These are phyloP conservation scores for Carassius carassius DNA, from an alignment of 2,113 vertebrate genomes.

Conservation along the genomic window DNA sequence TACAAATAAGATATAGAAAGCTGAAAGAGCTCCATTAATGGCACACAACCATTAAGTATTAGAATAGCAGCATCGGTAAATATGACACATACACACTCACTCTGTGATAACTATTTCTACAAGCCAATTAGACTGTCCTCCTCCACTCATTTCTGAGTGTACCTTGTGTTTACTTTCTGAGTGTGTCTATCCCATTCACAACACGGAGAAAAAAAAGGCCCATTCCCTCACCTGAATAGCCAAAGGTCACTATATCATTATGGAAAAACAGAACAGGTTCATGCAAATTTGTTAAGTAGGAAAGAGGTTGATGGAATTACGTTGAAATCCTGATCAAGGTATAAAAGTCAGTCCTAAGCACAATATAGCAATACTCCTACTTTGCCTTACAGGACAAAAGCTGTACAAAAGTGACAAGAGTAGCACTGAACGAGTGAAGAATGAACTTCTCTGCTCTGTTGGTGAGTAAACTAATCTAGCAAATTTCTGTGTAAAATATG, in stretches of 20 bases:
- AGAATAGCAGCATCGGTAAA: no score
- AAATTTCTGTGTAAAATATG: not conserved
- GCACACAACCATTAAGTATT: no score
- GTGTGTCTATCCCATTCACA: no score
- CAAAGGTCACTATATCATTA: constrained; percentile 17
- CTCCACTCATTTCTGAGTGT: no score
- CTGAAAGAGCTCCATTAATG: no score
- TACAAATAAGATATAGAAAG: no score
- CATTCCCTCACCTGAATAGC: not conserved
- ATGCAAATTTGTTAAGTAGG: constrained; percentile 52
- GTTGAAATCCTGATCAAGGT: not conserved
- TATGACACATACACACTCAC: no score
- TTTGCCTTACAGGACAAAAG: not conserved
- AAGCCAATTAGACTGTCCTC: no score
- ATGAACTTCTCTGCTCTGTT: constrained; percentile 4
- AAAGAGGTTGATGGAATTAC: constrained; percentile 37
- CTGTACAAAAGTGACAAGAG: not conserved
- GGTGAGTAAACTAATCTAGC: constrained; percentile 14
- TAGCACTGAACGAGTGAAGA: not conserved
- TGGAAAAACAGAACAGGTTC: constrained; percentile 37
- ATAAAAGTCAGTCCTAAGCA: constrained; percentile 5
- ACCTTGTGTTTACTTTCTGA: no score
- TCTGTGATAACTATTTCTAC: no score
- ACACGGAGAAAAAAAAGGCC: not conserved
- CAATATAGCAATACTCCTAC: not conserved